Conservation (phyloP, 2,888 invertebrate genomes). For the Drosophila macrothrix region DNA sequence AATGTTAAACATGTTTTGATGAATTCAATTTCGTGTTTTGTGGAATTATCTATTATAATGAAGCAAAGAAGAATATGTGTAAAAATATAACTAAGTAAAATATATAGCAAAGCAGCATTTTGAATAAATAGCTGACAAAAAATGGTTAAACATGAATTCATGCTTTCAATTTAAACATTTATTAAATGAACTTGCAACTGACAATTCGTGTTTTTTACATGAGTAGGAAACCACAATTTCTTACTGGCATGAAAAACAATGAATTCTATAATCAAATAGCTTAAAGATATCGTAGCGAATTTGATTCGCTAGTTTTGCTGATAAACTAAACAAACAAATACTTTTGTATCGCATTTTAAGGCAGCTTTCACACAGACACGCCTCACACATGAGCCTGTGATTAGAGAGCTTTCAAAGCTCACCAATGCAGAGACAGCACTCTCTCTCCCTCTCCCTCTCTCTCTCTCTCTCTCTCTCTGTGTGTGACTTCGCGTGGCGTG, state of each 20-base stretch:
- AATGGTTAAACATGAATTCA: background rate
- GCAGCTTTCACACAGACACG: constrained; percentile 25
- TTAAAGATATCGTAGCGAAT: rapidly evolving
- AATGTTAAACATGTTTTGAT: background rate
- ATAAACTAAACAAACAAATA: constrained; percentile 14
- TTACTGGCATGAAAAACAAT: background rate
- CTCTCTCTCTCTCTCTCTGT: background rate
- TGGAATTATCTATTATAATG: background rate
- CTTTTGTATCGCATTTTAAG: background rate
- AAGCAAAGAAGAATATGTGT: background rate
- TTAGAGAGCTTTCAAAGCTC: constrained; percentile 26
- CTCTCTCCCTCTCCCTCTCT: background rate
- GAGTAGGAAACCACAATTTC: background rate
- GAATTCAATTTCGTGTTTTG: background rate
- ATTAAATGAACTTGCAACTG: background rate
- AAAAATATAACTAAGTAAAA: rapidly evolving
- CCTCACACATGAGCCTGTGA: constrained; percentile 8
- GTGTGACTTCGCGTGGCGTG: background rate
- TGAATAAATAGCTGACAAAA: background rate
- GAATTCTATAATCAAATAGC: background rate
- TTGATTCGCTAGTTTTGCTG: background rate
- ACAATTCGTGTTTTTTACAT: background rate
- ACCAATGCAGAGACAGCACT: constrained; percentile 2
- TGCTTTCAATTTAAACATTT: background rate
- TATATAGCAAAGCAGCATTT: background rate